Percentiles rank a stretch among this genome's conserved stretches.
Evolutionary conservation across 2,888 invertebrate species (phyloP).

Genomic region (Tinea trinotella): DNA sequence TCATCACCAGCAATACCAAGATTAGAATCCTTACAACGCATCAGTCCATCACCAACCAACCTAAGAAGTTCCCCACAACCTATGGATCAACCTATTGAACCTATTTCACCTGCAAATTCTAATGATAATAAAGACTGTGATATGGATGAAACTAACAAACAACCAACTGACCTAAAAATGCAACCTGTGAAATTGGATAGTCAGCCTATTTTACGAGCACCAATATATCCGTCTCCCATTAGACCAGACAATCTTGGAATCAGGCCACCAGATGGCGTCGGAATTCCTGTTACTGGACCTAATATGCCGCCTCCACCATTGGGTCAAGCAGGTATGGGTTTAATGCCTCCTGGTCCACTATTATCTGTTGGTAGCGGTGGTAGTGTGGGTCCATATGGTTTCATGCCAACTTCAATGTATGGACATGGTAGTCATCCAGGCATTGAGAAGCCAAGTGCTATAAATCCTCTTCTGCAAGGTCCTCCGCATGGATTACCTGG

Average conservation of each 20-base stretch:
- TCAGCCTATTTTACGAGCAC: conserved; percentile 42
- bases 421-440: conserved; percentile 42
- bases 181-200: conserved; percentile 50
- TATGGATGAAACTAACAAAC: conserved; percentile 49
- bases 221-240: conserved; percentile 49
- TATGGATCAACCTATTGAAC: conserved; percentile 58
- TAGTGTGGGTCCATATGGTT: conserved; percentile 74
- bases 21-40: conserved; percentile 54
- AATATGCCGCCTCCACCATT: conserved; percentile 59
- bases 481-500: conserved; percentile 48
- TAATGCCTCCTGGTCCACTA: conserved; percentile 73
- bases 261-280: conserved; percentile 47
- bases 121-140: conserved; percentile 61
- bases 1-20: conserved; percentile 56
- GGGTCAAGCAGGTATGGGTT: conserved; percentile 68
- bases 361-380: conserved; percentile 73
- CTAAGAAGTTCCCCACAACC: conserved; percentile 53
- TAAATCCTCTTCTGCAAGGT: conserved; percentile 53
- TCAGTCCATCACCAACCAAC: conserved; percentile 61
- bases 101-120: conserved; percentile 57
- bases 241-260: conserved; percentile 56
- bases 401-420: conserved; percentile 67
- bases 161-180: conserved; percentile 59
- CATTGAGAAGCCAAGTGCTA: conserved; percentile 48
- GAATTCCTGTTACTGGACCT: conserved; percentile 48